Evolutionary conservation across 2,888 invertebrate genomes (phyloP).

Genomic region (Isotomurus palustris): DNA sequence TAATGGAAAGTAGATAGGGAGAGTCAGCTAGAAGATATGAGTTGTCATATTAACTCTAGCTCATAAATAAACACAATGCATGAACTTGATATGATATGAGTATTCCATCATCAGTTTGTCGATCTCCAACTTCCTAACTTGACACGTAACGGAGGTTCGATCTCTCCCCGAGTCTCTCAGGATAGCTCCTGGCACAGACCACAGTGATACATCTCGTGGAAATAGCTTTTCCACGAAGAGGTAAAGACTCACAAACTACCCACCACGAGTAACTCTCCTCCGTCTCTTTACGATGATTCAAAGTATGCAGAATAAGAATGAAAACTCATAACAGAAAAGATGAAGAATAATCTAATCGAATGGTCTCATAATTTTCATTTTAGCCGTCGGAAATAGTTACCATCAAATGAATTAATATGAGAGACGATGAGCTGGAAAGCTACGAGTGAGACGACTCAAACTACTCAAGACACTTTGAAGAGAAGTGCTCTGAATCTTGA

Average conservation of each 20-base stretch:
- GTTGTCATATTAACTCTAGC: background rate
- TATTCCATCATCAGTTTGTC: conserved; percentile 1
- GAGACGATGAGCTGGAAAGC: background rate
- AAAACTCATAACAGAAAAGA: no score
- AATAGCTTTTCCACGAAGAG: no score
- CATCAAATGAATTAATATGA: conserved; percentile 6
- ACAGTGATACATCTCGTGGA: no score
- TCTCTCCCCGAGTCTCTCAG: no score
- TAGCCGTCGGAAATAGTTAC: background rate
- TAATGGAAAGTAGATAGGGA: conserved; percentile 5
- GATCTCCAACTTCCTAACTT: background rate
- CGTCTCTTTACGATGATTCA: no score
- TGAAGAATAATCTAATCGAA: background rate
- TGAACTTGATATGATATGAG: background rate
- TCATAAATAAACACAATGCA: conserved; percentile 7
- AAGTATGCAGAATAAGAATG: no score
- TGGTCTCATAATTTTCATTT: conserved; percentile 2
- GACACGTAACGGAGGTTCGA: no score
- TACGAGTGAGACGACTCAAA: no score
- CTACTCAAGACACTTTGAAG: no score
- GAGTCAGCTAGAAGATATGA: background rate
- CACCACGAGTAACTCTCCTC: no score
- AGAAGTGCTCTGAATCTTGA: conserved; percentile 26
- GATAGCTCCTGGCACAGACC: no score
- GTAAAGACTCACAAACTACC: no score